A percentile compares a stretch with the other conserved stretches of the same genome.
Evolutionary conservation across 2,113 vertebrate genomes (phyloP).

Genomic region (Dunckerocampus dactyliophorus): DNA sequence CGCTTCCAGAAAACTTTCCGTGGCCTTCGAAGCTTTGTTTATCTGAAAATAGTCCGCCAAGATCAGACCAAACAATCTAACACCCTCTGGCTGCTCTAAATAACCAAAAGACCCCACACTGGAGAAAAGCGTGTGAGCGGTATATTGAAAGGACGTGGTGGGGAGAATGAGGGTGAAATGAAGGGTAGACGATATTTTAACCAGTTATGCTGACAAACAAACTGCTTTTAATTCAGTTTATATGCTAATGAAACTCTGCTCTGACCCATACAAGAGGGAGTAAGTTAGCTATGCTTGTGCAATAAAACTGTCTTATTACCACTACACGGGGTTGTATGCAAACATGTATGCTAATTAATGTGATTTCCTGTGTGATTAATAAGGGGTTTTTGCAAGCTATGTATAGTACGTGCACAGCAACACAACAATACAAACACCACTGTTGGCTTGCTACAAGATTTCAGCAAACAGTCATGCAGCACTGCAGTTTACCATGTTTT

Average conservation of each 20-base stretch:
- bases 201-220: not conserved
- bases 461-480: slow-evolving; percentile 2
- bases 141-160: not conserved
- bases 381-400: slow-evolving; percentile 14
- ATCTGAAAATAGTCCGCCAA: slow-evolving; percentile 38
- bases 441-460: not conserved
- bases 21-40: slow-evolving; percentile 43
- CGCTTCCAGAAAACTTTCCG: slow-evolving; percentile 20
- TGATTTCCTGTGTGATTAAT: slow-evolving; percentile 18
- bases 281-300: slow-evolving; percentile 12
- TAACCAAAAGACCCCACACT: slow-evolving; percentile 29
- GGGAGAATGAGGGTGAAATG: slow-evolving; percentile 9
- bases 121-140: not conserved
- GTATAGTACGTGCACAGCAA: slow-evolving; percentile 1
- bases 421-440: not conserved
- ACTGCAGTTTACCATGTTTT: slow-evolving; percentile 23
- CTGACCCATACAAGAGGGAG: slow-evolving; percentile 30
- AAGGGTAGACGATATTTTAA: slow-evolving; percentile 2
- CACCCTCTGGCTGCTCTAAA: slow-evolving; percentile 18
- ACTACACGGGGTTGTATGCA: slow-evolving; percentile 24
- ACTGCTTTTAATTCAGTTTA: slow-evolving; percentile 12
- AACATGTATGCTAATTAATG: slow-evolving; percentile 30
- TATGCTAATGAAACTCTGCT: slow-evolving; percentile 27
- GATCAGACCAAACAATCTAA: slow-evolving; percentile 39
- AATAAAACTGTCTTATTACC: slow-evolving; percentile 25